Base-by-base conservation (phyloP, 2,113 vertebrate species). In the Albula goreensis region DNA sequence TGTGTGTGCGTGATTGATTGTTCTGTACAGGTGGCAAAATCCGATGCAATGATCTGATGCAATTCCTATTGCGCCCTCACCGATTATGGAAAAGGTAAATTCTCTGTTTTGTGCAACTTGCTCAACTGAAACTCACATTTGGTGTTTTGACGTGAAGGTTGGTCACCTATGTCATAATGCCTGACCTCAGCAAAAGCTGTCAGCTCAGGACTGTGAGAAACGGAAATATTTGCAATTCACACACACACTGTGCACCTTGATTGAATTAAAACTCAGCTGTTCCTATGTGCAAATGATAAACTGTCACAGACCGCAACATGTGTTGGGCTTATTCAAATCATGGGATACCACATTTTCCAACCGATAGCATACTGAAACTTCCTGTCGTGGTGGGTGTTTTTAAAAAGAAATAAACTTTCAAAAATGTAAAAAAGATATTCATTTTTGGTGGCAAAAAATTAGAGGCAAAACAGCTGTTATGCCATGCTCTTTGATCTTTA, bases 81-180 rank as follows among this genome's bases (percentile, higher is more conserved):
- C 31, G 31, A 41, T 87, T 50, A 88, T 84, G 60, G 80, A 81
- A 78, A 74, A 66, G 86, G 60, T 41, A 41, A 41, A 41, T 41
- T 41, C 31, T 41, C 31, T 41, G 31, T 41, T 41, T 41, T 41
- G 31, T 41, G 31, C 31, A 41, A 1, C 31, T 41, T 41, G 31
- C 31, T 41, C 31, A 41, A 41, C 31, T 41, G 31, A 41, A 41
- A 41, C 31, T 41, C 31, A 41, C 31, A 41, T 41, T 41, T 1
- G 31, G 31, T 41, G 17, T 56, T 0, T 63, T 4, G 3, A 19
- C 5, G 17, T 60, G 7, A 60, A 3, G 17, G 60, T 63, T 63
- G 5, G 17, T 63, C 60, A 22, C 4, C 17, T 19, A 19, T 19
- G 5, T 19, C 4, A 63, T 19, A 19, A 63, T 19, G 60, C 60